Evolutionary conservation across 2,888 invertebrate genomes (phyloP).

Genomic region (Buathra laborator): DNA sequence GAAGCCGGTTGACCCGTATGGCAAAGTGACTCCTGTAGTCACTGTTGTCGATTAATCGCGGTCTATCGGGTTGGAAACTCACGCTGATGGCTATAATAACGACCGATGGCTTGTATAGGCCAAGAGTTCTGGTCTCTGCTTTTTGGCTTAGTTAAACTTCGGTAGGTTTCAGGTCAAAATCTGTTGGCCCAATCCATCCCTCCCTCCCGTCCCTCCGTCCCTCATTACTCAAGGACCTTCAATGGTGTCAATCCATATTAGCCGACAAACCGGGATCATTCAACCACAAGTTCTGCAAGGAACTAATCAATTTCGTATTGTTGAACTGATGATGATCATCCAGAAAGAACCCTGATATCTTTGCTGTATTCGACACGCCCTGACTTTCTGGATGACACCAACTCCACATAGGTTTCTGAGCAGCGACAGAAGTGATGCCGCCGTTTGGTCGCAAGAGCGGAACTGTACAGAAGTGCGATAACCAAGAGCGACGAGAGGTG

Average conservation of each 20-base stretch:
- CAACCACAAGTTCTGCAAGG: not conserved
- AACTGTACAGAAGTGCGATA: slow-evolving; percentile 21
- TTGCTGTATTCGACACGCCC: not conserved
- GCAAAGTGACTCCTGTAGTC: not conserved
- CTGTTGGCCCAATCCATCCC: not conserved
- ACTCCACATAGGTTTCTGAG: not conserved
- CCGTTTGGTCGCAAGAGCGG: not conserved
- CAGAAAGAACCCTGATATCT: not conserved
- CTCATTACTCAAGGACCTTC: not conserved
- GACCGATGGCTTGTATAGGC: not conserved
- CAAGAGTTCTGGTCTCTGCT: not conserved
- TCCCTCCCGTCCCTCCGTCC: too few relatives aligned
- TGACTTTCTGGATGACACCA: not conserved
- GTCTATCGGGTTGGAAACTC: not conserved
- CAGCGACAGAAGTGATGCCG: not conserved
- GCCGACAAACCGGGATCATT: not conserved
- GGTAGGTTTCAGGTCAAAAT: not conserved
- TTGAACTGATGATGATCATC: not conserved
- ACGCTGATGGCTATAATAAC: not conserved
- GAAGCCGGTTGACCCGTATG: not conserved
- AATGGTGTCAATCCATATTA: not conserved
- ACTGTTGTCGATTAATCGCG: not conserved
- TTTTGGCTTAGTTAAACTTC: too few relatives aligned
- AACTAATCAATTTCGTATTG: not conserved
- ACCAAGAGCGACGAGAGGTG: slow-evolving; percentile 18